Conservation (phyloP, 2,888 invertebrate genomes). For the Tridacna crocea region DNA sequence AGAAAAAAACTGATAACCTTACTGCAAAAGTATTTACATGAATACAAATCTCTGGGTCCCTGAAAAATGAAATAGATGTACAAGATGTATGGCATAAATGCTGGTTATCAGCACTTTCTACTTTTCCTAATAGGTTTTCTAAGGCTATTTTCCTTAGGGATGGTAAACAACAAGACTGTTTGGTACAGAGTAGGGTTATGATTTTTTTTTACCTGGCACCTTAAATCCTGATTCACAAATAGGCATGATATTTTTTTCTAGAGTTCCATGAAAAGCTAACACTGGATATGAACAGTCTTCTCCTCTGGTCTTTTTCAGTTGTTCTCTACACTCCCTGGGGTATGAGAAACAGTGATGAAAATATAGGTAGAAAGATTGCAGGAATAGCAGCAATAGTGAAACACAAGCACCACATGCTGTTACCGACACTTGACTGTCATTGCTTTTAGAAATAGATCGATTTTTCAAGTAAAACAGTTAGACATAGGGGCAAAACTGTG, state of each 20-base stretch:
- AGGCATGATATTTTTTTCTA: slow-evolving; percentile 68
- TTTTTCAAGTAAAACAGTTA: too few species aligned
- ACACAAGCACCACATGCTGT: too few species aligned
- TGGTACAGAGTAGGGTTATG: neutral
- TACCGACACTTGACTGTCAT: too few species aligned
- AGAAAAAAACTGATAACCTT: too few species aligned
- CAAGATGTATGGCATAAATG: too few species aligned
- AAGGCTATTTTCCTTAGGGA: neutral
- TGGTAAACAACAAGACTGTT: neutral
- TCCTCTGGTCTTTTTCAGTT: slow-evolving; percentile 71
- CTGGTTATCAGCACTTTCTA: neutral
- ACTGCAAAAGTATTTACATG: too few species aligned
- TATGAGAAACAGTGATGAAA: slow-evolving; percentile 3
- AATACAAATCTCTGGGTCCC: too few species aligned
- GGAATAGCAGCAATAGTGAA: too few species aligned
- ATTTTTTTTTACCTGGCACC: slow-evolving; percentile 70
- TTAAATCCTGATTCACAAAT: slow-evolving; percentile 78
- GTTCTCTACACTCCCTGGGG: slow-evolving; percentile 70
- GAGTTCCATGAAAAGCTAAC: slow-evolving; percentile 79
- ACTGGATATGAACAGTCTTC: slow-evolving; percentile 76
- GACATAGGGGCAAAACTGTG: too few species aligned
- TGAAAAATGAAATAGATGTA: too few species aligned
- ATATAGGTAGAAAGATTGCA: too few species aligned
- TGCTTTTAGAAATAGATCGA: too few species aligned
- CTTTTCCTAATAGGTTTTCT: neutral